Evolutionary conservation across 2,797 vertebrate species (phyloP).

Genomic region (Xenopus petersii): DNA sequence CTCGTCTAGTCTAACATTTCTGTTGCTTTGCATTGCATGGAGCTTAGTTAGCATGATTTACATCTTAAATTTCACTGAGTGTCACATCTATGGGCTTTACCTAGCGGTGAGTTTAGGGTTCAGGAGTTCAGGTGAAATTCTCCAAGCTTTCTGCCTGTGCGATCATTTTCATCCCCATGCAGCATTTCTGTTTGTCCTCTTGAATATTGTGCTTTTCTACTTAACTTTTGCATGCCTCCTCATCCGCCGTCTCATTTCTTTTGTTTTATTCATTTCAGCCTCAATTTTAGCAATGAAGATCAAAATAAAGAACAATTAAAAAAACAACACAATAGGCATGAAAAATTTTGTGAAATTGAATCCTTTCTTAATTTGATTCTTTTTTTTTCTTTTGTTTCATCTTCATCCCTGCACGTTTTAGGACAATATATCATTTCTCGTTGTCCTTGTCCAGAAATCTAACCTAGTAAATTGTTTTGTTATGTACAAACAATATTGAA

Average conservation of each 20-base stretch:
- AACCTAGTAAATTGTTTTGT: constrained; percentile 31
- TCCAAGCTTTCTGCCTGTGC: constrained; percentile 70
- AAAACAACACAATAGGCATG: background rate
- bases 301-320: too few species aligned
- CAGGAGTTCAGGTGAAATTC: constrained; percentile 63
- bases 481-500: constrained; percentile 35
- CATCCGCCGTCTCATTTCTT: constrained; percentile 28
- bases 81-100: constrained; percentile 91
- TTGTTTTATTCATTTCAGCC: constrained; percentile 43
- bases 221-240: constrained; percentile 61
- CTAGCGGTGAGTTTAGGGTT: constrained; percentile 56
- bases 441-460: constrained; percentile 14
- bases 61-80: constrained; percentile 82
- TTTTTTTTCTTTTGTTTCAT: background rate
- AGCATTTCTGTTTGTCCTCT: constrained; percentile 61
- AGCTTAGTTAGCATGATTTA: constrained; percentile 74
- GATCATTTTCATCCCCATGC: constrained; percentile 57
- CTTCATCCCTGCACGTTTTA: constrained; percentile 30
- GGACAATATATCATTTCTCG: constrained; percentile 3
- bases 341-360: background rate
- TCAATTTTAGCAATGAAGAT: constrained; percentile 58
- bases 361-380: constrained; percentile 1
- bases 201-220: constrained; percentile 46
- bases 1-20: constrained; percentile 31
- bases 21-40: constrained; percentile 69